These are phyloP conservation scores for Folsomia candida DNA, from an alignment of 2,888 invertebrate species.

Conservation along the genomic window DNA sequence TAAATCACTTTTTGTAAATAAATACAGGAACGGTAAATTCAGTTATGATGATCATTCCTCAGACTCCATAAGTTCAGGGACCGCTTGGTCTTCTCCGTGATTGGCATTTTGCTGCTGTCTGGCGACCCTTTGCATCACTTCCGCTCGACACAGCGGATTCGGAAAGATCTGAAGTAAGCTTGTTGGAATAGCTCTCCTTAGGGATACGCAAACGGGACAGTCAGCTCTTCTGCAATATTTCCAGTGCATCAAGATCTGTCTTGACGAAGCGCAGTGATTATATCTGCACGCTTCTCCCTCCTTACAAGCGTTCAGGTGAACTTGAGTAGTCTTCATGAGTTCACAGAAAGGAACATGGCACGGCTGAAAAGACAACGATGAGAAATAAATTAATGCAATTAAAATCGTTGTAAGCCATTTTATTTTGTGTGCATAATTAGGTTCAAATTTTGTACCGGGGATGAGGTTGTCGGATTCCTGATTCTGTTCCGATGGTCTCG, in stretches of 20 bases:
- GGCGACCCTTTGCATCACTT: constrained; percentile 15
- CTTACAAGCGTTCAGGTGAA: constrained; percentile 28
- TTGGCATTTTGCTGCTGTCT: not conserved
- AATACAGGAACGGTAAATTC: no score
- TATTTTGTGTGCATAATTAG: no score
- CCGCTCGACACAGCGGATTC: constrained; percentile 29
- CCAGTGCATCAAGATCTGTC: constrained; percentile 37
- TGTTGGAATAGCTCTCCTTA: constrained; percentile 25
- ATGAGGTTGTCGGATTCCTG: no score
- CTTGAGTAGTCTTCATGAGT: constrained; percentile 27
- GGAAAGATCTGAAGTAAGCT: constrained; percentile 30
- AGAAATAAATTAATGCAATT: no score
- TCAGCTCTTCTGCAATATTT: constrained; percentile 27
- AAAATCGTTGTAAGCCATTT: no score
- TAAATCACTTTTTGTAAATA: no score
- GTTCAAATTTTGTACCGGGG: no score
- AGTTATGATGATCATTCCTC: no score
- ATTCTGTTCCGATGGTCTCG: no score
- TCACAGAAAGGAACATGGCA: constrained; percentile 32
- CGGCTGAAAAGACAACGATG: constrained; percentile 14
- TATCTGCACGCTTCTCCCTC: constrained; percentile 21
- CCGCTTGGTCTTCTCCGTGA: not conserved
- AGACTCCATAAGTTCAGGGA: constrained; percentile 15
- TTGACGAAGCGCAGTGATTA: constrained; percentile 28
- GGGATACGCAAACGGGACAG: constrained; percentile 29